phyloP scores from a whole-genome alignment of 2,797 vertebrate genomes.

The Phoxinus dragarum region DNA sequence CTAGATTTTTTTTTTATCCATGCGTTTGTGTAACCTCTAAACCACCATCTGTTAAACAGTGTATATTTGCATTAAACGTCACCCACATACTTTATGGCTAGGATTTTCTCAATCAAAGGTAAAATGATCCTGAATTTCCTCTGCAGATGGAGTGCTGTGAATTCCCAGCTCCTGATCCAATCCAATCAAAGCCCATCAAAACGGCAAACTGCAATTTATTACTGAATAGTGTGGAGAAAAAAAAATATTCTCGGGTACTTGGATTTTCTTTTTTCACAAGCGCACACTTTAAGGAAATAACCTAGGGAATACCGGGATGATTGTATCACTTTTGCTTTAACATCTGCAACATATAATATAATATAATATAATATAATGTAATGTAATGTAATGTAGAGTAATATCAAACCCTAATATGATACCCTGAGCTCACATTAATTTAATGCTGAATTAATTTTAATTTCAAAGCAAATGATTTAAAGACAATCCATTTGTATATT shows the following conservation, averaged over 20 bases:
- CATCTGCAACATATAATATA: background rate
- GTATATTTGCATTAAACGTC: background rate
- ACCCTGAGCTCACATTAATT: background rate
- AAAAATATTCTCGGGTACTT: background rate
- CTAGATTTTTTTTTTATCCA: background rate
- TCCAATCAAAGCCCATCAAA: constrained; percentile 12
- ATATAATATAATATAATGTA: background rate
- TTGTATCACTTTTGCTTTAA: background rate
- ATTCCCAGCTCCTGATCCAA: constrained; percentile 18
- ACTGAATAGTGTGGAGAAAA: background rate
- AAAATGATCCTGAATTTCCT: background rate
- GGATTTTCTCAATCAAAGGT: background rate
- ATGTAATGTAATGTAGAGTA: no score
- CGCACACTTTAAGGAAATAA: background rate
- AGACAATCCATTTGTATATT: background rate
- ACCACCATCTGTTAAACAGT: background rate
- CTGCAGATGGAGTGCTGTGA: constrained; percentile 1
- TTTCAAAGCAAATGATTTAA: background rate
- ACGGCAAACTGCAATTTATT: background rate
- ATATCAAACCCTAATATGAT: background rate
- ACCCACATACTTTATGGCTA: background rate
- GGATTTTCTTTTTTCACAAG: background rate
- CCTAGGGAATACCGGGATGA: no score
- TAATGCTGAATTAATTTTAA: background rate
- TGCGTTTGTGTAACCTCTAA: background rate